Base-by-base conservation (phyloP, 2,888 invertebrate genomes). In the Caenorhabditis doughertyi region DNA sequence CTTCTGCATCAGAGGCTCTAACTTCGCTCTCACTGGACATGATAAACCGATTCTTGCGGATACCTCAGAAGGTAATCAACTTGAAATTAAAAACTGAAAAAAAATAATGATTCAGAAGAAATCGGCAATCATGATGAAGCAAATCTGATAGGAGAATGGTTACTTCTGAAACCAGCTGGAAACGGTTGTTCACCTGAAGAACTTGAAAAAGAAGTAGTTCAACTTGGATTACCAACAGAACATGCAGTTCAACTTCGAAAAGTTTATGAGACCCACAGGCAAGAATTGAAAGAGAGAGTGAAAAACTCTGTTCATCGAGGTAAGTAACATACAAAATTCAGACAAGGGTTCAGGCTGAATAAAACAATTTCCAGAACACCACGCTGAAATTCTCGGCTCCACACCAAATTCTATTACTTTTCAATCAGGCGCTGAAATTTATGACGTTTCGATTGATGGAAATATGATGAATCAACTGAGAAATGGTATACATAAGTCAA, bases 161-260 rank as follows among this genome's bases (percentile, higher is more conserved):
- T 81, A 7, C 73, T 81, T 8, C 7, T 62, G 39, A 81, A 81
- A 29, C 67, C 81, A 42, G 81, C 81, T 13, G 81, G 81, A 9
- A 68, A 81, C 21, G 56, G 70, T 16, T 81, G 81, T 39, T 29
- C 81, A 27, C 35, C 70, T 11, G 70, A 73, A 42, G 81, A 81
- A 60, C 55, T 81, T 11, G 44, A 68, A 23, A 73, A 74, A n/a
- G 81, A 81, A 49, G 56, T 81, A 7, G 56, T 62, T 9, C 81
- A 81, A 29, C 49, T 81, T 16, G 81, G 81, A 47, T 23, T 81
- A 25, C 81, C 81, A 11, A 35, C 47, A 39, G 77, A 79, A 49
- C 77, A 79, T n/a, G 70, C 70, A 32, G 23, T 21, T 8, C 62
- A 60, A 35, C 70, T 79, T 27, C 51, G 56, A 21, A 62, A 64